A percentile compares a stretch with the other conserved stretches of the same genome.
These are phyloP conservation scores for Poecilia picta DNA, from an alignment of 2,797 vertebrate genomes.

Conservation along the genomic window DNA sequence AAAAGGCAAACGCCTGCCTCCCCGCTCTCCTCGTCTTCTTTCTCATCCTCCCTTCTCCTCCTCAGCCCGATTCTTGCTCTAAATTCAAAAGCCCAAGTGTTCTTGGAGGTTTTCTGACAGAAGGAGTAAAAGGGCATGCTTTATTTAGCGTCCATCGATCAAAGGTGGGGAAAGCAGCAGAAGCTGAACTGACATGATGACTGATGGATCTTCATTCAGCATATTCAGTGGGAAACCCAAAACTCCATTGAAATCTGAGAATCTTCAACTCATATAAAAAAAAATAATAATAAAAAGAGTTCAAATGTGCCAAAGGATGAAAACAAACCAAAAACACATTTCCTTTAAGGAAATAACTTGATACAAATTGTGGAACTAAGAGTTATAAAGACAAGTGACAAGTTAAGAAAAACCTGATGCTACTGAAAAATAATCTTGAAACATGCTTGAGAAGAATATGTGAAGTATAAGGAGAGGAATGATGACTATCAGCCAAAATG, in stretches of 20 bases:
- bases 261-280: neutral
- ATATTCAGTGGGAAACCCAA: neutral
- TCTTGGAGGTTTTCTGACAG: neutral
- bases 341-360: neutral
- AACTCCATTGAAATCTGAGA: neutral
- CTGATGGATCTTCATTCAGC: neutral
- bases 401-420: neutral
- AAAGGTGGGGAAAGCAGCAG: neutral
- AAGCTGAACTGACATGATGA: neutral
- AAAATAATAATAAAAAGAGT: neutral
- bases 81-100: neutral
- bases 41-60: conserved; percentile 49
- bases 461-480: neutral
- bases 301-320: neutral
- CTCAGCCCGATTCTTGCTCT: conserved; percentile 24
- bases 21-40: conserved; percentile 42
- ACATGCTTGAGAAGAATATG: neutral
- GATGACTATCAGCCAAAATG: neutral
- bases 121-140: neutral
- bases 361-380: neutral
- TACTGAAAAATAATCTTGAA: neutral
- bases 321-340: neutral
- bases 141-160: neutral
- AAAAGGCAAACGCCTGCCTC: conserved; percentile 90
- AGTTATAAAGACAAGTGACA: neutral